phyloP scores from a whole-genome alignment of 2,888 invertebrate species.

The Ernsta delagoae region DNA sequence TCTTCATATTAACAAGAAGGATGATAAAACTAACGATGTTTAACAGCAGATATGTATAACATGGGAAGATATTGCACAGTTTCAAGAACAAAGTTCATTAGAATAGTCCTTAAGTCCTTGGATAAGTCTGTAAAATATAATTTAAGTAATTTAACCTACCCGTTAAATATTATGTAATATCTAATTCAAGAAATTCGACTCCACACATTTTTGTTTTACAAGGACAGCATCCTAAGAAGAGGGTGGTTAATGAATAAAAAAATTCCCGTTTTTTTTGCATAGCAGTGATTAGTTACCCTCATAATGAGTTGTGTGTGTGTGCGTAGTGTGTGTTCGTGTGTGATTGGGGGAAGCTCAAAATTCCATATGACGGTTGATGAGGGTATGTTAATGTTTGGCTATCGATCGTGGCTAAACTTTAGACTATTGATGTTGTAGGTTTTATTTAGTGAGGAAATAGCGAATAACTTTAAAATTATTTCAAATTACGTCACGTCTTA shows the following conservation, averaged over 20 bases:
- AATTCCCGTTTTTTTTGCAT: constrained; percentile 76
- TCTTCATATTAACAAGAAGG: too few relatives aligned
- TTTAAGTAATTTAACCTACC: too few relatives aligned
- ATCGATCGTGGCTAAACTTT: constrained; percentile 42
- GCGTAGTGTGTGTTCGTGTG: constrained; percentile 51
- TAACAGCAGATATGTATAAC: too few relatives aligned
- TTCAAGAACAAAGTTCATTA: too few relatives aligned
- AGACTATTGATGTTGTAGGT: not conserved
- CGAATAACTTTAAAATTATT: not conserved
- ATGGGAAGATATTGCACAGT: too few relatives aligned
- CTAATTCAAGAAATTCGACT: too few relatives aligned
- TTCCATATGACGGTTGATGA: constrained; percentile 75
- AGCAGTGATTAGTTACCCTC: constrained; percentile 84
- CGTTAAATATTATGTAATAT: too few relatives aligned
- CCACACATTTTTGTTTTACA: constrained; percentile 53
- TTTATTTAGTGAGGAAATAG: not conserved
- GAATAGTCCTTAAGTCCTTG: too few relatives aligned
- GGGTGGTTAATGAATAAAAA: constrained; percentile 85
- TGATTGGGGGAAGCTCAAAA: constrained; percentile 57
- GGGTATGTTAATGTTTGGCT: constrained; percentile 70
- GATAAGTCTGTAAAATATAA: too few relatives aligned
- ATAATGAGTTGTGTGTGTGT: constrained; percentile 77
- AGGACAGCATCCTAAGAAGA: constrained; percentile 74
- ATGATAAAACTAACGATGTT: too few relatives aligned
- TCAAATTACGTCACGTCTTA: too few relatives aligned